Percentiles rank a stretch among this genome's conserved stretches.
These are phyloP conservation scores for Orthosia gracilis DNA, from an alignment of 2,888 invertebrate species.

Conservation along the genomic window DNA sequence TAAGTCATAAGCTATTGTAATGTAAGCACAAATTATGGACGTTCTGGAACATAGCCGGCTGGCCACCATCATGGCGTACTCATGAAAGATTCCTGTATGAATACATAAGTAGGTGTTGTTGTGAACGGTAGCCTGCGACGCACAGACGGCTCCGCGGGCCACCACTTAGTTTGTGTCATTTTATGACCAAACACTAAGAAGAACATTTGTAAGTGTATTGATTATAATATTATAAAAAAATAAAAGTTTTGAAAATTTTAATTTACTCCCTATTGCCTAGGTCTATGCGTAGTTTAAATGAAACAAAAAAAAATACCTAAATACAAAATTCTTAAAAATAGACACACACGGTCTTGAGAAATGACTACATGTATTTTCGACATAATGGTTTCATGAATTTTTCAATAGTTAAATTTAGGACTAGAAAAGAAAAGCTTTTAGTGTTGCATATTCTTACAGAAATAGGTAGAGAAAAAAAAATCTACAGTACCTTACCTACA, in stretches of 20 bases:
- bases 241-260: not conserved
- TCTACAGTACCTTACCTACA: too few relatives aligned
- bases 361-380: too few relatives aligned
- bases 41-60: slow-evolving; percentile 39
- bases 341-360: too few relatives aligned
- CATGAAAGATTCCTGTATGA: slow-evolving; percentile 35
- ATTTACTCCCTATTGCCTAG: not conserved
- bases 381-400: too few relatives aligned
- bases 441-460: too few relatives aligned
- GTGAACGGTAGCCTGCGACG: not conserved
- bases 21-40: slow-evolving; percentile 34
- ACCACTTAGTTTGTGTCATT: not conserved
- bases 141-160: not conserved
- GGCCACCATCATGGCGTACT: slow-evolving; percentile 24
- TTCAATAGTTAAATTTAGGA: too few relatives aligned
- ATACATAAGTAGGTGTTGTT: slow-evolving; percentile 34
- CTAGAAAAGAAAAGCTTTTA: too few relatives aligned
- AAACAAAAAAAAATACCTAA: too few relatives aligned
- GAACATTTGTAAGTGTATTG: slow-evolving; percentile 4
- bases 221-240: not conserved
- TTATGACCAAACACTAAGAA: slow-evolving; percentile 1
- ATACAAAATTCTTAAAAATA: too few relatives aligned
- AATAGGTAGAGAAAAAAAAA: too few relatives aligned
- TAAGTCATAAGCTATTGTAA: slow-evolving; percentile 29
- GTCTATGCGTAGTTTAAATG: not conserved